Evolutionary conservation across 1,140 invertebrate genomes (phyloP), one percentile per base, ranked within the genome.

Genomic region (Sitobion miscanthi): DNA sequence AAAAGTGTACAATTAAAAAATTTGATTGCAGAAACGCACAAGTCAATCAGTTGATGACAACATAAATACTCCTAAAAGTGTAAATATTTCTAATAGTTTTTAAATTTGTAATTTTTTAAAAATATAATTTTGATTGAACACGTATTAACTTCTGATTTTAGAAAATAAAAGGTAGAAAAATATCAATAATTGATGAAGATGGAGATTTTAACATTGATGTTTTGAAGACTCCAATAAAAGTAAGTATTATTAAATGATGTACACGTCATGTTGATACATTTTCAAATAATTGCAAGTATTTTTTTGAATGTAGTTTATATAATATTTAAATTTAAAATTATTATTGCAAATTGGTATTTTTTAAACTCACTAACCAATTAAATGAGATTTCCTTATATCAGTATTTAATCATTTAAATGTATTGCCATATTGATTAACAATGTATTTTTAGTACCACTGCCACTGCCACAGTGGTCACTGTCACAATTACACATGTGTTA

Each of bases 151-250:
- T 91, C 0, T 91, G 30, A 35, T 49, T 20, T 45, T 90, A 90
- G 89, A 69, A 90, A n/a, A 62, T 47, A 69, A 91, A 45, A 47
- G 20, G 38, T 77, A 82, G 25, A 91, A 85, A 42, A 9, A 83
- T 30, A 54, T 25, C 8, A 30, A 38, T 17, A 38, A 42, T n/a
- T 35, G 42, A 47, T 45, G 25, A 83, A n/a, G 45, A 83, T 38
- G 25, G 83, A 35, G 17, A 52, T 93, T 86, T 21, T 93, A 38
- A 57, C 38, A 38, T 54, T 38, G 47, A 83, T 91, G 11, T 52
- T 83, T 85, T 82, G 91, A 92, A 42, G 5, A 86, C 91, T 52
- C 91, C 91, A 83, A 82, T 54, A 2, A 91, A 83, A 38, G 91
- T 86, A 85, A 86, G 91, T 45, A 62, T 25, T 45, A 45, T 69